Evolutionary conservation across 1,140 invertebrate genomes (phyloP).

Genomic region (Bombus polaris): DNA sequence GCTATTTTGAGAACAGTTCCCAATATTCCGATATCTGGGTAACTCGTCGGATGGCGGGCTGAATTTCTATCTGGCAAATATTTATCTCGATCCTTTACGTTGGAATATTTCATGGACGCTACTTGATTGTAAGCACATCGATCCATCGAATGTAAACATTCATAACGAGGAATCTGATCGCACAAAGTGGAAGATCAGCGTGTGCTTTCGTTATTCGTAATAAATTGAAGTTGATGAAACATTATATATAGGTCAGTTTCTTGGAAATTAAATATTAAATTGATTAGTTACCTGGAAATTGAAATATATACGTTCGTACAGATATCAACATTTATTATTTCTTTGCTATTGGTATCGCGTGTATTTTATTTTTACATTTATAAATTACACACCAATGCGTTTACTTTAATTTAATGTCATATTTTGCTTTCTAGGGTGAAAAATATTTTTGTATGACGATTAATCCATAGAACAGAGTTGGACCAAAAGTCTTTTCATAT

Average conservation of each 20-base stretch:
- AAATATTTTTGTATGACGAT: too few relatives aligned
- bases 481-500: too few relatives aligned
- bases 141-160: slow-evolving; percentile 22
- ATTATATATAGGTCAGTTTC: background rate
- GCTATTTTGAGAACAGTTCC: background rate
- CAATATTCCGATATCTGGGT: slow-evolving; percentile 13
- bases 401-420: background rate
- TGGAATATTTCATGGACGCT: slow-evolving; percentile 11
- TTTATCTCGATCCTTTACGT: slow-evolving; percentile 20
- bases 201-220: background rate
- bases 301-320: background rate
- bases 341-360: background rate
- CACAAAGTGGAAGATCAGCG: background rate
- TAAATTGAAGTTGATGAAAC: background rate
- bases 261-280: background rate
- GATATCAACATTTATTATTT: background rate
- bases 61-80: slow-evolving; percentile 31
- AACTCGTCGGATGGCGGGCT: background rate
- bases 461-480: too few relatives aligned
- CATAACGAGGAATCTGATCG: slow-evolving; percentile 5
- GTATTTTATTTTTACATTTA: background rate
- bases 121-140: background rate
- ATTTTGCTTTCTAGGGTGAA: too few relatives aligned
- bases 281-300: background rate
- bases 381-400: background rate